These are phyloP conservation scores for Micronycteris hirsuta DNA, from an alignment of 2,113 vertebrate genomes.

Conservation along the genomic window DNA sequence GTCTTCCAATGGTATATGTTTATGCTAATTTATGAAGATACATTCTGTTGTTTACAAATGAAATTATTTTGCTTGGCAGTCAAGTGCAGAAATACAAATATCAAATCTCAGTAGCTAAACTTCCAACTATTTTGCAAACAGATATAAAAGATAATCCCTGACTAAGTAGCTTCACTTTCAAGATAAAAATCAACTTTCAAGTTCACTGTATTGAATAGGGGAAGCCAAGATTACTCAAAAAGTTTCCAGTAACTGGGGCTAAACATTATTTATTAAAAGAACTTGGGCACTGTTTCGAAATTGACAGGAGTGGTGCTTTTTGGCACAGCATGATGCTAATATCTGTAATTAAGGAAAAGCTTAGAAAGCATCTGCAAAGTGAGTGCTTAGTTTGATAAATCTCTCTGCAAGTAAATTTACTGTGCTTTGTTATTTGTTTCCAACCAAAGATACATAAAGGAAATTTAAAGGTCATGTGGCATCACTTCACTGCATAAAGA, in stretches of 20 bases:
- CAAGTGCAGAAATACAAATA: slow-evolving; percentile 65
- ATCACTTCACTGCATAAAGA: not conserved
- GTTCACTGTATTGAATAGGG: not conserved
- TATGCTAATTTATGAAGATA: slow-evolving; percentile 58
- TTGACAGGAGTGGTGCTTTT: slow-evolving; percentile 55
- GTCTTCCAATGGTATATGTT: slow-evolving; percentile 4
- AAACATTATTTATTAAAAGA: slow-evolving; percentile 64
- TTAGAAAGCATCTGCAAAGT: slow-evolving; percentile 61
- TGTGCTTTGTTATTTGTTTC: slow-evolving; percentile 57
- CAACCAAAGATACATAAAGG: slow-evolving; percentile 1
- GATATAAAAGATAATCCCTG: slow-evolving; percentile 68
- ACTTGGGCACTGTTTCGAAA: slow-evolving; percentile 53
- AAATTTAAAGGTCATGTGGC: not conserved
- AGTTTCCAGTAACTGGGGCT: slow-evolving; percentile 49
- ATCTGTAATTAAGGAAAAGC: slow-evolving; percentile 69
- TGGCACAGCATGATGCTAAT: slow-evolving; percentile 62
- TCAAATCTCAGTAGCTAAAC: slow-evolving; percentile 48
- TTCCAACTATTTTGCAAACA: slow-evolving; percentile 49
- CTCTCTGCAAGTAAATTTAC: slow-evolving; percentile 44
- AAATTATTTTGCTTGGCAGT: slow-evolving; percentile 51
- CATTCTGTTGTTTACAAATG: slow-evolving; percentile 51
- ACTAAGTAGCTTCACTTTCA: slow-evolving; percentile 62
- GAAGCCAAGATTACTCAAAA: slow-evolving; percentile 56
- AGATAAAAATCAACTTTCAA: slow-evolving; percentile 67
- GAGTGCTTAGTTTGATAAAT: slow-evolving; percentile 57